A percentile compares a stretch with the other conserved stretches of the same genome.
phyloP scores from a whole-genome alignment of 2,888 invertebrate species.

The Lithophane semibrunnea region DNA sequence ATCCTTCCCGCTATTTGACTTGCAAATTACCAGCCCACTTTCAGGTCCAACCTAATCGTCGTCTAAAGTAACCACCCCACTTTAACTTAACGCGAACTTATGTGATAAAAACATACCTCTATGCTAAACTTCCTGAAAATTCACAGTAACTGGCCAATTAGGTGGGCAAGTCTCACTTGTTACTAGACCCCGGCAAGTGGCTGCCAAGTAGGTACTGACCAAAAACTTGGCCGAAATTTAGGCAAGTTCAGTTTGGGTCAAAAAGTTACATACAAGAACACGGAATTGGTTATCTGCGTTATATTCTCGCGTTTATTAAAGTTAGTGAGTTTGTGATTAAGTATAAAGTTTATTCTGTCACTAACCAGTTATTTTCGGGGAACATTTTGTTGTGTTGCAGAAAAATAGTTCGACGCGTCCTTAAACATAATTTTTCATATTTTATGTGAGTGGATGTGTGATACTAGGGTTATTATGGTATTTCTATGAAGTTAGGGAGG shows the following conservation, averaged over 20 bases:
- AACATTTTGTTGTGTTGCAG: slow-evolving; percentile 5
- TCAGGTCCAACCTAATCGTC: slow-evolving; percentile 58
- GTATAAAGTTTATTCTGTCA: slow-evolving; percentile 27
- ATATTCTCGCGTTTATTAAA: slow-evolving; percentile 57
- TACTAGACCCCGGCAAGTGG: slow-evolving; percentile 52
- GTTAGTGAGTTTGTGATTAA: slow-evolving; percentile 50
- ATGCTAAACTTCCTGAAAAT: slow-evolving; percentile 59
- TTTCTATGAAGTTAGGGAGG: neutral
- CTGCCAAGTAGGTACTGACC: slow-evolving; percentile 50
- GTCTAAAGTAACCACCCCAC: slow-evolving; percentile 58
- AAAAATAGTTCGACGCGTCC: neutral
- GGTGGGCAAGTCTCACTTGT: slow-evolving; percentile 53
- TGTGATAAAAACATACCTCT: slow-evolving; percentile 65
- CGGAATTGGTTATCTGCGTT: slow-evolving; percentile 57
- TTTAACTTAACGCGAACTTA: slow-evolving; percentile 61
- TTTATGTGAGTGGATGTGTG: neutral
- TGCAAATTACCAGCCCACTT: slow-evolving; percentile 59
- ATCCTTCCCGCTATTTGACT: slow-evolving; percentile 61
- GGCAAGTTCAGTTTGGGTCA: slow-evolving; percentile 56
- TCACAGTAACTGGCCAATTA: slow-evolving; percentile 64
- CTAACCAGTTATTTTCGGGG: neutral
- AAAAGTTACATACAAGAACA: slow-evolving; percentile 58
- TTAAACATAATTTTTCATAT: neutral
- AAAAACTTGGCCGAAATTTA: slow-evolving; percentile 61
- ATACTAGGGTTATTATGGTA: neutral